phyloP scores from a whole-genome alignment of 2,888 invertebrate genomes.

The Nemurella pictetii region DNA sequence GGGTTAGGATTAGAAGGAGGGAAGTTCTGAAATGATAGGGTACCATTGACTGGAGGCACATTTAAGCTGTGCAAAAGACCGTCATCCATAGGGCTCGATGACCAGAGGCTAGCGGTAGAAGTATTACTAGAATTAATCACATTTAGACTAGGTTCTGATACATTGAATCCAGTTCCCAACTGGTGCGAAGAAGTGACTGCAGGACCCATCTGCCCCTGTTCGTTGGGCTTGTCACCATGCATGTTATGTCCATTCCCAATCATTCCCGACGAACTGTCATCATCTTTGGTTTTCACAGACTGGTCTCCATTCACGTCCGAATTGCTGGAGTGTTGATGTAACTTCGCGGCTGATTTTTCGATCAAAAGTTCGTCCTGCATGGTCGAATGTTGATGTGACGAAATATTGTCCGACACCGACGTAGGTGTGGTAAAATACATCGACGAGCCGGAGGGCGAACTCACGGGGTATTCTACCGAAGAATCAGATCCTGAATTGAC shows the following conservation, averaged over 20 bases:
- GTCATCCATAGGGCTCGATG: slow-evolving; percentile 47
- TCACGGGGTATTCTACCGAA: slow-evolving; percentile 46
- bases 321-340: slow-evolving; percentile 44
- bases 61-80: slow-evolving; percentile 48
- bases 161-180: slow-evolving; percentile 47
- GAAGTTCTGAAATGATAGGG: slow-evolving; percentile 48
- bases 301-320: slow-evolving; percentile 45
- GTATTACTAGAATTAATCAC: slow-evolving; percentile 48
- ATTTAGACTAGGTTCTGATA: slow-evolving; percentile 48
- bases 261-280: slow-evolving; percentile 45
- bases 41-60: slow-evolving; percentile 47
- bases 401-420: slow-evolving; percentile 46
- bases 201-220: slow-evolving; percentile 44
- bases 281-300: slow-evolving; percentile 46
- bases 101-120: slow-evolving; percentile 47
- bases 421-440: slow-evolving; percentile 47
- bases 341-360: slow-evolving; percentile 46
- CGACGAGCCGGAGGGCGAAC: slow-evolving; percentile 45
- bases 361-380: slow-evolving; percentile 48
- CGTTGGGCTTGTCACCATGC: slow-evolving; percentile 44
- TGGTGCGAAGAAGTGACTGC: slow-evolving; percentile 46
- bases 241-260: slow-evolving; percentile 42
- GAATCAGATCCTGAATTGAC: slow-evolving; percentile 47
- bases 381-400: slow-evolving; percentile 46
- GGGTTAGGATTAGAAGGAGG: slow-evolving; percentile 46